Evolutionary conservation across 2,888 invertebrate genomes (phyloP), one percentile per base, ranked within the genome.

Genomic region (Atherix ibis): DNA sequence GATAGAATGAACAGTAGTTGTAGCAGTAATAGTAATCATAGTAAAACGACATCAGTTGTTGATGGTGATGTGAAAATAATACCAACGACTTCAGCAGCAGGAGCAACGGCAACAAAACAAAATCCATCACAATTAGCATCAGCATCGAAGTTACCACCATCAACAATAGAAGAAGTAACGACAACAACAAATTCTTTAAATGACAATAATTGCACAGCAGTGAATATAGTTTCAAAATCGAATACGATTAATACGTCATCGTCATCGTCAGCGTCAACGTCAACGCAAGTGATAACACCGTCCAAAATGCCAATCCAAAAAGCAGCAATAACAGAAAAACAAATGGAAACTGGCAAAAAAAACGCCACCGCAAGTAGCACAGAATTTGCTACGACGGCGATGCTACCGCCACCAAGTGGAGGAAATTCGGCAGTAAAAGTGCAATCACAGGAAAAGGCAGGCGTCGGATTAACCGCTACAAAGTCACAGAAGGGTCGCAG

Each of bases 401-500:
- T 22, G 6, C 10, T 22, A 22, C 10, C 22, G 6, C 22, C 22
- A 22, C 22, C 22, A 22, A 8, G 6, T 10, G 22, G 22, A 22
- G 22, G 6, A 8, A 22, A 22, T 22, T 22, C 22, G 22, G 22
- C 22, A 10, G 6, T 22, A 22, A 22, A 22, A 22, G 6, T 8
- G 10, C 22, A 22, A 10, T 31, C 37, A 27, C 36, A 39, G 18
- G 40, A 37, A 18, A 39, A 37, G 13, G 27, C 37, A 15, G 38
- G 28, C 15, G 35, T 31, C 14, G 37, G 39, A 36, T 28, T 39
- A n/a, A 32, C 44, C 18, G 40, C 38, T 31, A 48, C 39, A 34
- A 70, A 66, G 60, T 68, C 62, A 58, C 71, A 75, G 54, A 82
- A 80, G 56, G 73, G 75, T 46, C 73, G 80, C 41, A 71, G 87